Evolutionary conservation across 1,140 invertebrate genomes (phyloP).

Genomic region (Drosophila arawakana): DNA sequence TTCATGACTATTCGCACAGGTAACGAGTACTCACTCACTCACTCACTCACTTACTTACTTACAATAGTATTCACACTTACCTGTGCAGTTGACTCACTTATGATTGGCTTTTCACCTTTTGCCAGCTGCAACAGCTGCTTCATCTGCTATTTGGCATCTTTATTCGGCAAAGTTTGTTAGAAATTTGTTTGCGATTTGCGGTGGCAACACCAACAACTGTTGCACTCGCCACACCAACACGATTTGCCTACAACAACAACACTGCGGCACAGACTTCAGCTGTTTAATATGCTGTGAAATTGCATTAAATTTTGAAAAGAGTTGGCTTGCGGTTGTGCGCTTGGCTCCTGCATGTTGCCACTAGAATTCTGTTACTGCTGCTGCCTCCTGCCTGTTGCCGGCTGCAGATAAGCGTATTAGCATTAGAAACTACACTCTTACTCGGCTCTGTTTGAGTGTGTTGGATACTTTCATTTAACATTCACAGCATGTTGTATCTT

Average conservation of each 20-base stretch:
- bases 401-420: slow-evolving; percentile 74
- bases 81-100: slow-evolving; percentile 40
- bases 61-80: slow-evolving; percentile 20
- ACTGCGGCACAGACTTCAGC: slow-evolving; percentile 63
- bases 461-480: slow-evolving; percentile 3
- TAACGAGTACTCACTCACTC: slow-evolving; percentile 7
- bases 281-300: slow-evolving; percentile 81
- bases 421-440: slow-evolving; percentile 13
- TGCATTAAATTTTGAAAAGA: slow-evolving; percentile 76
- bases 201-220: slow-evolving; percentile 64
- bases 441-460: background rate
- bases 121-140: slow-evolving; percentile 4
- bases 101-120: slow-evolving; percentile 52
- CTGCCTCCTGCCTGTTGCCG: slow-evolving; percentile 28
- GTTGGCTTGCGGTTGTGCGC: slow-evolving; percentile 45
- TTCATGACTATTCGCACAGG: slow-evolving; percentile 56
- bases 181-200: slow-evolving; percentile 57
- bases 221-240: slow-evolving; percentile 39
- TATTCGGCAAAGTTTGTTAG: slow-evolving; percentile 49
- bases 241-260: background rate
- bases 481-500: background rate
- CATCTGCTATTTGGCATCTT: slow-evolving; percentile 31
- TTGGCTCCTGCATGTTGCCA: slow-evolving; percentile 7
- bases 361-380: slow-evolving; percentile 9
- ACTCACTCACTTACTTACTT: slow-evolving; percentile 21